A percentile compares a stretch with the other conserved stretches of the same genome.
Evolutionary conservation across 2,113 vertebrate species (phyloP).

Genomic region (Tychaedon coryphoeus): DNA sequence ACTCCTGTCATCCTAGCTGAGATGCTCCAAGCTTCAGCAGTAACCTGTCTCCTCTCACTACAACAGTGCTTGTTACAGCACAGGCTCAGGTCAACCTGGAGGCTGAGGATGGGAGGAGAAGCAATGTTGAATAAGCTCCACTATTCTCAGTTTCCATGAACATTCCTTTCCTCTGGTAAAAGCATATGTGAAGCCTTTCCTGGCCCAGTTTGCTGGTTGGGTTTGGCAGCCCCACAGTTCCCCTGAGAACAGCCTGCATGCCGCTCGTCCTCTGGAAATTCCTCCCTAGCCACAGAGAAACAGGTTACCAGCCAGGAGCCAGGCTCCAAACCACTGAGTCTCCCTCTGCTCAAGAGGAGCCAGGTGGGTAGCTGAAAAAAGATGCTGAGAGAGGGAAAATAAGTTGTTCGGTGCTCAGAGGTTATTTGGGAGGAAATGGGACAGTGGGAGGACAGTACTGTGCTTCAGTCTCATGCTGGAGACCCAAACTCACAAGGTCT

Average conservation of each 20-base stretch:
- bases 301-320: not conserved
- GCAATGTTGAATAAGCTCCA: not conserved
- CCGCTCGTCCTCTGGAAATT: constrained; percentile 20
- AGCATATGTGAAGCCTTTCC: not conserved
- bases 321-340: not conserved
- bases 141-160: constrained; percentile 22
- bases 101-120: not conserved
- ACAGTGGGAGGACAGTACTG: not conserved
- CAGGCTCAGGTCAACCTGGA: not conserved
- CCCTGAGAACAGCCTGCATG: not conserved
- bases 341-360: not conserved
- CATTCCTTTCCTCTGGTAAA: constrained; percentile 46
- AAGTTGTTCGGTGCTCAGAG: not conserved
- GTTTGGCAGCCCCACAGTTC: constrained; percentile 1
- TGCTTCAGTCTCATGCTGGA: not conserved
- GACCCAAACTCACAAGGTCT: not conserved
- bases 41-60: rapidly evolving
- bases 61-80: rapidly evolving
- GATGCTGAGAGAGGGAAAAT: not conserved
- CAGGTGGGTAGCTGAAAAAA: constrained; percentile 12
- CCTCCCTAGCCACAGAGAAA: constrained; percentile 31
- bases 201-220: not conserved
- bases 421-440: not conserved
- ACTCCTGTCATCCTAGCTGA: not conserved
- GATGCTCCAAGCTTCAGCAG: not conserved